phyloP scores from a whole-genome alignment of 2,113 vertebrate species.

The Tapirus terrestris region DNA sequence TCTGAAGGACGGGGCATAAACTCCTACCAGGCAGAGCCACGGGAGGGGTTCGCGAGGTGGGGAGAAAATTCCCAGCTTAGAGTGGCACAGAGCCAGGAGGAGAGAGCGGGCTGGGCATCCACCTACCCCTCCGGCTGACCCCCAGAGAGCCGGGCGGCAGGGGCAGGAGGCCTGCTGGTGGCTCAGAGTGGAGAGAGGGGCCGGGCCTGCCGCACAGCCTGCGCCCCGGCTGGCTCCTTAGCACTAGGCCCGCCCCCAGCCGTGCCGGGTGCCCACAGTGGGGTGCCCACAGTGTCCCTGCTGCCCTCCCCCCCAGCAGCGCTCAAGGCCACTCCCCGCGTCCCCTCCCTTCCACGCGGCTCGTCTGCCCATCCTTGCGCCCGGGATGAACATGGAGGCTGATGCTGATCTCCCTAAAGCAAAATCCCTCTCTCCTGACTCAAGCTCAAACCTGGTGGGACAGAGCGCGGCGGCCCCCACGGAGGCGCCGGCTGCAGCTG shows the following conservation, averaged over 20 bases:
- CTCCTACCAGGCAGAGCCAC: background rate
- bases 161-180: background rate
- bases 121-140: background rate
- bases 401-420: conserved; percentile 37
- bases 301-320: background rate
- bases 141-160: background rate
- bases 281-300: background rate
- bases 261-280: fast-evolving
- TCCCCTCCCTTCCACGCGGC: background rate
- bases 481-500: background rate
- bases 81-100: background rate
- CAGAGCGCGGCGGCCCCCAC: background rate
- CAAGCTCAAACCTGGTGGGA: background rate
- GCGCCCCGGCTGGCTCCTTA: background rate
- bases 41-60: background rate
- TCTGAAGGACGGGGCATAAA: background rate
- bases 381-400: background rate
- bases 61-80: background rate
- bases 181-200: background rate
- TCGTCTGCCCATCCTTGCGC: conserved; percentile 48
- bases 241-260: background rate
- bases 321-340: fast-evolving
- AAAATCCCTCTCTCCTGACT: background rate
- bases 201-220: background rate
- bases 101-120: background rate